phyloP scores from a whole-genome alignment of 2,113 vertebrate species.

The Andinoacara biseriatus region DNA sequence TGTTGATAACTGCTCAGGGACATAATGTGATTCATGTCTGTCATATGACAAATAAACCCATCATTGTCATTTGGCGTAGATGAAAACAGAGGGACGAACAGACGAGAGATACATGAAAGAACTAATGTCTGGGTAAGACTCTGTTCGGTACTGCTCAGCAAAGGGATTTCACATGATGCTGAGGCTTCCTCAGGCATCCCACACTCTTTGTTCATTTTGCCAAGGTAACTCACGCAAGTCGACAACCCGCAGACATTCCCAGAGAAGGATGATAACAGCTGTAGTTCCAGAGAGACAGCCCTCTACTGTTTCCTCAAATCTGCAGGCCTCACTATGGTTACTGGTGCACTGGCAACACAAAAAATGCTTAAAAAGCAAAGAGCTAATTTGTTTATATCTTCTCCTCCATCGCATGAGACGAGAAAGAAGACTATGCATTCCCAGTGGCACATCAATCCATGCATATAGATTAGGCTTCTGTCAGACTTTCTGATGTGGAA shows the following conservation, averaged over 20 bases:
- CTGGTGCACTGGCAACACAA: conserved; percentile 15
- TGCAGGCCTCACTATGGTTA: conserved; percentile 35
- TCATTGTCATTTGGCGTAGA: conserved; percentile 34
- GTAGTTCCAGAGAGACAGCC: conserved; percentile 39
- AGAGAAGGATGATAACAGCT: conserved; percentile 49
- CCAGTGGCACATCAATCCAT: conserved; percentile 21
- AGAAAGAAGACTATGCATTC: conserved; percentile 35
- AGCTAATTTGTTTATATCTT: conserved; percentile 50
- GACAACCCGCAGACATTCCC: conserved; percentile 30
- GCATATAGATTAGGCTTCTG: conserved; percentile 43
- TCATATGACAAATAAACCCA: conserved; percentile 31
- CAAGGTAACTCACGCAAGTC: conserved; percentile 43
- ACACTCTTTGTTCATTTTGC: conserved; percentile 53
- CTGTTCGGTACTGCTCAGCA: conserved; percentile 25
- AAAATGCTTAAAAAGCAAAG: background rate
- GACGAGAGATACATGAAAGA: conserved; percentile 27
- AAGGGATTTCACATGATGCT: conserved; percentile 28
- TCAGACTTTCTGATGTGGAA: conserved; percentile 19
- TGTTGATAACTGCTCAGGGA: conserved; percentile 20
- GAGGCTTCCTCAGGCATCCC: conserved; percentile 32
- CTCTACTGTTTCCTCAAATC: background rate
- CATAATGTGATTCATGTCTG: background rate
- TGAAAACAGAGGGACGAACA: conserved; percentile 19
- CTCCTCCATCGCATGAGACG: conserved; percentile 41
- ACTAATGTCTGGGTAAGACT: conserved; percentile 20